Evolutionary conservation across 2,888 invertebrate species (phyloP), one percentile per base, ranked within the genome.

Genomic region (Alentia gelatinosa): DNA sequence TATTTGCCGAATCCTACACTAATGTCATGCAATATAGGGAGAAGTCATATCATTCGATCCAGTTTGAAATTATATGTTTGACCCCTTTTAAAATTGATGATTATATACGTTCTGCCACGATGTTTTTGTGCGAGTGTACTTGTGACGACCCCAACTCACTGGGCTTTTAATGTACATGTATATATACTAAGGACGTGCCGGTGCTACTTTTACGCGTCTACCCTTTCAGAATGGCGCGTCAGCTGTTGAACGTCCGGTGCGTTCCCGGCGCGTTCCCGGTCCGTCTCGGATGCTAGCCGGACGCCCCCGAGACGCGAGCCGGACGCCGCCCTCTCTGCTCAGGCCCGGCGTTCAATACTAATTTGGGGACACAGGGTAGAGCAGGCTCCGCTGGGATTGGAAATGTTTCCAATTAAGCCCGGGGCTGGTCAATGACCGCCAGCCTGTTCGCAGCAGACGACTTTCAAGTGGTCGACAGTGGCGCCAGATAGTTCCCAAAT

Each of bases 371-470:
- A 68, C 30, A 12, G 68, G 5, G 68, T 68, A 26, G 33, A 68
- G n/a, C 26, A 56, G 68, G 68, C 26, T 12, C 68, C 68, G 33
- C 30, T 12, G 68, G 63, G 63, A 63, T 63, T 63, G 68, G 68
- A 68, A 30, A 30, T 9, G 68, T 68, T 68, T 68, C 68, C 68
- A 68, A 68, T 68, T 68, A 68, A 68, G 68, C 68, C 68, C 68
- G 30, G n/a, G 12, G 68, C 68, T 30, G 68, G 68, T 68, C 68
- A 68, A 68, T 68, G 68, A 12, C 12, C 12, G 68, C 26, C 68
- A 12, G 30, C 30, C 12, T 26, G 30, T 68, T 26, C 30, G 30
- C 68, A 30, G 30, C 68, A 30, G 33, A 68, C 68, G 68, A 68
- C 68, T 68, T 33, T 30, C 12, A 26, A 26, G 68, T 26, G 30